Base-by-base conservation (phyloP, 2,113 vertebrate species). In the Oryzias melastigma region DNA sequence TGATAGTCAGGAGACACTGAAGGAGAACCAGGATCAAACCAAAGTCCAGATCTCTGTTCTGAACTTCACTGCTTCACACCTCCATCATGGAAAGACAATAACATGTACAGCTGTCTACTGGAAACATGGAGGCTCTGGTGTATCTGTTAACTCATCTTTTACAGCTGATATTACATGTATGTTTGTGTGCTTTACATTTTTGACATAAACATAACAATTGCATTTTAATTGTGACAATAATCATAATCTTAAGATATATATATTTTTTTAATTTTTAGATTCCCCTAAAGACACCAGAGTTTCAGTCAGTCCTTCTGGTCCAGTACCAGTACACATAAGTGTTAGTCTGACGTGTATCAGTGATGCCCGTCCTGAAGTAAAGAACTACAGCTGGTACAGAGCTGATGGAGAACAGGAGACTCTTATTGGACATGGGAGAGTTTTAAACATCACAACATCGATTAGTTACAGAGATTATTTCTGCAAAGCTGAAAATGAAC, bases 31-130 rank as follows among this genome's bases (percentile, higher is more conserved):
- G 45, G 66, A 80, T 68, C 47, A 52, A 65, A 81, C 74, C 45
- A 50, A 60, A 54, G 24, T 62, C 49, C n/a, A 42, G 58, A 67
- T 13, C 22, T 85, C 82, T 48, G 52, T 55, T 27, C 20, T 85
- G 53, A 87, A 0, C 56, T 83, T 83, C 73, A 85, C 16, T 56
- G 80, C 75, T 40, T 75, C 85, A 62, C 47, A 62, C 20, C 59
- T 64, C 27, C 73, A 71, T 64, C 52, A 79, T 14, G 13, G 55
- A 52, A 3, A 52, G 61, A n/a, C 14, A 0, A 58, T 87, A 60
- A 68, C 62, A 56, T 87, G 82, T 22, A 73, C 58, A 45, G 85
- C 73, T 1, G 2, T 4, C 45, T 85, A 87, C 69, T 42, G 0
- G 14, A 63, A 45, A 58, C 58, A 71, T 69, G 70, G 71, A 42